Conservation (phyloP, 2,797 vertebrate species). For the Triplophysa bombifrons region DNA sequence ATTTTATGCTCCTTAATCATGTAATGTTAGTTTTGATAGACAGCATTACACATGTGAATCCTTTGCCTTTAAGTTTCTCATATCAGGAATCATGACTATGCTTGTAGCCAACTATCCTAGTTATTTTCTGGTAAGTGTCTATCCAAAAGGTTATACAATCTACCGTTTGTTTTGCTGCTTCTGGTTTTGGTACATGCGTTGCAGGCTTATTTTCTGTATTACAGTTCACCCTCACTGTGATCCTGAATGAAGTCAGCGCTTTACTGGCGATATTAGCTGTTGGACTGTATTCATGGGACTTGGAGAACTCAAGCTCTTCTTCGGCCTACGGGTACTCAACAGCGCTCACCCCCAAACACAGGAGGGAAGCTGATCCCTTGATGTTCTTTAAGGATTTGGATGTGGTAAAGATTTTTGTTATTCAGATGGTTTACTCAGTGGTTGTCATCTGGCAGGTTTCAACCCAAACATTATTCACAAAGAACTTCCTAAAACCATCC, state of each 20-base stretch:
- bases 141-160: not conserved
- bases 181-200: not conserved
- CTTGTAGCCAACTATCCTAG: slow-evolving; percentile 68
- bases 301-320: not conserved
- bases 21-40: not conserved
- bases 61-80: slow-evolving; percentile 61
- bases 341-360: not conserved
- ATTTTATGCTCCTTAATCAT: not conserved
- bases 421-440: not conserved
- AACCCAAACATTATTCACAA: not conserved
- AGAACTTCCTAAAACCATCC: too few relatives aligned
- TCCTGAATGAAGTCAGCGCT: slow-evolving; percentile 61
- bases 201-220: slow-evolving; percentile 18
- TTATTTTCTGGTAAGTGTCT: slow-evolving; percentile 71
- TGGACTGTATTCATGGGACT: slow-evolving; percentile 54
- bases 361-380: not conserved
- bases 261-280: slow-evolving; percentile 63
- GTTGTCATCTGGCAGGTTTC: not conserved
- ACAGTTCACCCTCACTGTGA: slow-evolving; percentile 63
- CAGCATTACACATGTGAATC: not conserved
- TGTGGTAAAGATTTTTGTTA: not conserved
- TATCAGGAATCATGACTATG: slow-evolving; percentile 64
- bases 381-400: not conserved
- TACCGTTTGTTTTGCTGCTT: not conserved
- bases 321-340: not conserved